phyloP scores from a whole-genome alignment of 2,888 invertebrate species.

The Napeogenes inachia region DNA sequence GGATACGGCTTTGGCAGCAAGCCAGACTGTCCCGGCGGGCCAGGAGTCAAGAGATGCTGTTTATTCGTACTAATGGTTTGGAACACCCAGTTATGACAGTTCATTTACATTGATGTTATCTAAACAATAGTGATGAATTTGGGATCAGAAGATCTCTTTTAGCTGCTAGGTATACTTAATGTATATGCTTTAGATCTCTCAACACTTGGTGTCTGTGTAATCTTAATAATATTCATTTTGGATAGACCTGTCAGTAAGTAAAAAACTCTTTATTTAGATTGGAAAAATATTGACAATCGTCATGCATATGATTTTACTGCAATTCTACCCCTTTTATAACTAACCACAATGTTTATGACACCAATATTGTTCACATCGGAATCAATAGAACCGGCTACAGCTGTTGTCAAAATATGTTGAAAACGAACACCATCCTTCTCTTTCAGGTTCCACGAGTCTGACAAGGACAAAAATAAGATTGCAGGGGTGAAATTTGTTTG shows the following conservation, averaged over 20 bases:
- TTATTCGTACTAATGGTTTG: slow-evolving; percentile 47
- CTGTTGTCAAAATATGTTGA: slow-evolving; percentile 33
- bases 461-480: slow-evolving; percentile 28
- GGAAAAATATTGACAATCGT: background rate
- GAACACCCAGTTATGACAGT: slow-evolving; percentile 60
- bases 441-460: slow-evolving; percentile 9
- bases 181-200: no score
- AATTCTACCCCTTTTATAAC: slow-evolving; percentile 30
- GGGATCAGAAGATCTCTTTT: slow-evolving; percentile 20
- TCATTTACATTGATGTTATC: slow-evolving; percentile 37
- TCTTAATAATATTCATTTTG: no score
- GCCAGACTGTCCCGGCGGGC: slow-evolving; percentile 35
- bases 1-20: slow-evolving; percentile 21
- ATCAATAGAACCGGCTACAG: slow-evolving; percentile 52
- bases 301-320: background rate
- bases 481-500: slow-evolving; percentile 53
- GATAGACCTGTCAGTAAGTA: no score
- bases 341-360: slow-evolving; percentile 38
- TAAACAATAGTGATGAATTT: slow-evolving; percentile 29
- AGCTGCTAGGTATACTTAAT: background rate
- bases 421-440: slow-evolving; percentile 26
- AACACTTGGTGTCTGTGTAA: no score
- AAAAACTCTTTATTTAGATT: no score
- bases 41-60: slow-evolving; percentile 22
- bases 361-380: slow-evolving; percentile 44